Evolutionary conservation across 1,140 invertebrate species (phyloP), one percentile per base, ranked within the genome.

Genomic region (Bathynomus jamesi): DNA sequence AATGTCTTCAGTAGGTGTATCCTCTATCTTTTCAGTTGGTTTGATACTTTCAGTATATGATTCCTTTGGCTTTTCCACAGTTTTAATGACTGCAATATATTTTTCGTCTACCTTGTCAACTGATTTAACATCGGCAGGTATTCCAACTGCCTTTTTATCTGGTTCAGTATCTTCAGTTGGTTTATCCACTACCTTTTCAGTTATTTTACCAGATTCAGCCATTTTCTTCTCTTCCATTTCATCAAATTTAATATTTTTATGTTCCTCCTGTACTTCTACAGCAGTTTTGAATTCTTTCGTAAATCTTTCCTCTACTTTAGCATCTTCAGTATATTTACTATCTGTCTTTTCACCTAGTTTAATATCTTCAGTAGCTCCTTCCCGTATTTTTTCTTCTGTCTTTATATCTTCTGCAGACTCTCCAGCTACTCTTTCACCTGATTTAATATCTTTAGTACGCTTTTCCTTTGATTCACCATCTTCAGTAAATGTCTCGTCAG

Each of bases 31-130:
- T 70, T 24, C n/a, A n/a, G n/a, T n/a, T n/a, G n/a, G n/a, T n/a
- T n/a, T n/a, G n/a, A n/a, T 25, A 2, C 21, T 53, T 53, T 71
- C 65, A 3, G 24, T 27, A 27, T 29, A 25, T 40, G 29, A 60
- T n/a, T 73, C 62, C 21, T 62, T 53, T 61, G 73, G 66, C 25
- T 73, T 64, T 11, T 72, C 68, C 21, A 63, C 28, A 28, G 21
- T 17, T 32, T 70, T 28, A 11, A 0, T 46, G 62, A 28, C 32
- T 4, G 4, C 0, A 4, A 25, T 40, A 25, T 40, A 4, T 53
- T 4, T 70, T 31, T 65, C 4, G 8, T 65, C 53, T 24, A 24
- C n/a, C 28, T 62, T 61, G 62, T 24, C 3, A 65, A 21, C 2
- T 21, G 24, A 1, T 64, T 64, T 13, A 27, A 2, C 62, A 64